Evolutionary conservation across 2,888 invertebrate species (phyloP).

Genomic region (Aporophyla nigra): DNA sequence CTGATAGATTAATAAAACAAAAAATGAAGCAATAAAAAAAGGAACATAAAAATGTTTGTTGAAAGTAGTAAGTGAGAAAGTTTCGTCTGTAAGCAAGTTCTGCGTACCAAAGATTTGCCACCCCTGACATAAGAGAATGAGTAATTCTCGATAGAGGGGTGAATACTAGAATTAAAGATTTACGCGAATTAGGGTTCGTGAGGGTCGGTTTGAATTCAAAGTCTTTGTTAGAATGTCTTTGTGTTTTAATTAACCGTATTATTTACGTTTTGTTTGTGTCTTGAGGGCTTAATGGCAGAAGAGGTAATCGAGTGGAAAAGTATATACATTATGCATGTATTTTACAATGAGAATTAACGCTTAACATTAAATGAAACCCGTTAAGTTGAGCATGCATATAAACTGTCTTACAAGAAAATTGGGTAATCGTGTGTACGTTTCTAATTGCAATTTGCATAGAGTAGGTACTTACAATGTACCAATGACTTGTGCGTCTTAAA

Average conservation of each 20-base stretch:
- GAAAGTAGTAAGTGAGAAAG: not conserved
- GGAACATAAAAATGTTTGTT: not conserved
- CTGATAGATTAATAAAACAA: not conserved
- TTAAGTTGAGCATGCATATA: not conserved
- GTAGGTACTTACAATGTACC: not conserved
- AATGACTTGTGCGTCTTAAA: not conserved
- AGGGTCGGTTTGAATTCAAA: slow-evolving; percentile 60
- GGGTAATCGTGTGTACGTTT: not conserved
- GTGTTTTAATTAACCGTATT: slow-evolving; percentile 66
- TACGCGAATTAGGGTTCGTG: slow-evolving; percentile 64
- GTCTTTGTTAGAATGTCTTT: slow-evolving; percentile 58
- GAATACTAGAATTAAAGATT: slow-evolving; percentile 69
- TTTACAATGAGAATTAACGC: slow-evolving; percentile 13
- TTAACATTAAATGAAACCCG: not conserved
- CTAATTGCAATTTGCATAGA: not conserved
- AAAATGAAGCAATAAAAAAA: not conserved
- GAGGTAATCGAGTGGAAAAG: slow-evolving; percentile 18
- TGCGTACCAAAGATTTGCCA: not conserved
- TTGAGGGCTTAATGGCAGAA: slow-evolving; percentile 6
- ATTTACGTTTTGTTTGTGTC: slow-evolving; percentile 56
- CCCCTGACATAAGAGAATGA: slow-evolving; percentile 50
- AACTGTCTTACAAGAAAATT: not conserved
- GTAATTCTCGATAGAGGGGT: slow-evolving; percentile 63
- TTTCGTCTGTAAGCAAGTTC: not conserved
- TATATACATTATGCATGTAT: slow-evolving; percentile 4